Base-by-base conservation (phyloP, 2,113 vertebrate genomes). In the Camelus bactrianus region DNA sequence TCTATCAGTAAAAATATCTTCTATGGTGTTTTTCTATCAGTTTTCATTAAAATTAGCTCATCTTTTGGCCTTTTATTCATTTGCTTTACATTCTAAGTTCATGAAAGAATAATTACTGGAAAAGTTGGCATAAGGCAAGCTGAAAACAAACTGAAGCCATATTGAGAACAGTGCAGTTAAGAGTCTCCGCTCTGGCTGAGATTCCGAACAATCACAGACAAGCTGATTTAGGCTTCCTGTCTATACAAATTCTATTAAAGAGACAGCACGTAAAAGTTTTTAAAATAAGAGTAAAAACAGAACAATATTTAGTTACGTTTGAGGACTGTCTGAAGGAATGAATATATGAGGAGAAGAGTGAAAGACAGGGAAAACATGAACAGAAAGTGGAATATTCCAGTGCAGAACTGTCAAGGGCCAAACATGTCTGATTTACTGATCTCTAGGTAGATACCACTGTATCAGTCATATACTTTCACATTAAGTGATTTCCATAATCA, bases 11-110 rank as follows among this genome's bases (percentile, higher is more conserved):
- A 62, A 94, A 72, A 86, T 79, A 15, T 0, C 28, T 14, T 56
- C 85, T 14, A 32, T 15, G 8, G 6, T 86, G 13, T 89, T 77
- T 92, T 70, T 50, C 48, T 91, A 56, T 19, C 15, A 26, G 1
- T 69, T 92, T 67, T 65, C 54, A 50, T 19, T 38, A 46, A 95
- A 79, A 90, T 82, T 79, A 85, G 38, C 13, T 76, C 52, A 86
- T 54, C 22, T 80, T 93, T 88, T 52, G n/a, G 32, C 4, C 17
- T 75, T 84, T 56, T 48, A 22, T 65, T 82, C 54, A 69, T 60
- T 95, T 91, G 13, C 8, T 87, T 86, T 85, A 69, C 2, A 35
- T 32, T 28, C 82, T 62, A 73, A 15, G 8, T 11, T 17, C 30
- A 48, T 28, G 15, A 84, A 84, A 65, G 24, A 90, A 30, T 79